Evolutionary conservation across 1,140 invertebrate species (phyloP).

Genomic region (Drosophila saltans): DNA sequence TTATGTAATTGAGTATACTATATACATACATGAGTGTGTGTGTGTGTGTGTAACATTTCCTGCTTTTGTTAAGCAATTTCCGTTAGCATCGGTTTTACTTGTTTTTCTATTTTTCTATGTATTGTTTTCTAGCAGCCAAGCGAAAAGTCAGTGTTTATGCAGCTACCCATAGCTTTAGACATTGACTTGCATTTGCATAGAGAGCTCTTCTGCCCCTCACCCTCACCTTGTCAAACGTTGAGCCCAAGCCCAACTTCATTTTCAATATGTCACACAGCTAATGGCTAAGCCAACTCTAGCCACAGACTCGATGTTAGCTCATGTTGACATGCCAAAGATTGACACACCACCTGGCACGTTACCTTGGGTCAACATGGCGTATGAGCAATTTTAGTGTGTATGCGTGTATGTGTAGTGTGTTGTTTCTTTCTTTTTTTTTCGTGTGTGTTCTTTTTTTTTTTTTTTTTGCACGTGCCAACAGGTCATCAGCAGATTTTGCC

Average conservation of each 20-base stretch:
- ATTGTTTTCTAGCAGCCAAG: slow-evolving; percentile 19
- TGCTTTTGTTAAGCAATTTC: slow-evolving; percentile 76
- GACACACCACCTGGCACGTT: slow-evolving; percentile 55
- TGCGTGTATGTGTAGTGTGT: neutral
- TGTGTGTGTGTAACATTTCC: slow-evolving; percentile 54
- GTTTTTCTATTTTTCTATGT: neutral
- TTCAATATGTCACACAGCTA: slow-evolving; percentile 34
- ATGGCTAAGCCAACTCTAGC: slow-evolving; percentile 39
- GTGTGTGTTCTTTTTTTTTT: no score
- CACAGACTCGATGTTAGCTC: slow-evolving; percentile 9
- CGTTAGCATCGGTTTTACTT: slow-evolving; percentile 48
- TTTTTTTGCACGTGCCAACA: slow-evolving; percentile 10
- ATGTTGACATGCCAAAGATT: slow-evolving; percentile 48
- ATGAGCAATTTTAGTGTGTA: slow-evolving; percentile 30
- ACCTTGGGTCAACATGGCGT: slow-evolving; percentile 46
- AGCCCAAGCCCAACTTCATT: neutral
- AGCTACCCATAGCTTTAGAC: slow-evolving; percentile 11
- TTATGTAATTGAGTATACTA: slow-evolving; percentile 51
- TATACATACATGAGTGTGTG: neutral
- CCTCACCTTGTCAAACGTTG: neutral
- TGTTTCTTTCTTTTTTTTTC: slow-evolving; percentile 16
- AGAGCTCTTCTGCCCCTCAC: neutral
- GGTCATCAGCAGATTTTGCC: neutral
- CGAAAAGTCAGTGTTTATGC: slow-evolving; percentile 29
- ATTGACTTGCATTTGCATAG: slow-evolving; percentile 35